Base-by-base conservation (phyloP, 2,888 invertebrate genomes). In the Eilema depressum region DNA sequence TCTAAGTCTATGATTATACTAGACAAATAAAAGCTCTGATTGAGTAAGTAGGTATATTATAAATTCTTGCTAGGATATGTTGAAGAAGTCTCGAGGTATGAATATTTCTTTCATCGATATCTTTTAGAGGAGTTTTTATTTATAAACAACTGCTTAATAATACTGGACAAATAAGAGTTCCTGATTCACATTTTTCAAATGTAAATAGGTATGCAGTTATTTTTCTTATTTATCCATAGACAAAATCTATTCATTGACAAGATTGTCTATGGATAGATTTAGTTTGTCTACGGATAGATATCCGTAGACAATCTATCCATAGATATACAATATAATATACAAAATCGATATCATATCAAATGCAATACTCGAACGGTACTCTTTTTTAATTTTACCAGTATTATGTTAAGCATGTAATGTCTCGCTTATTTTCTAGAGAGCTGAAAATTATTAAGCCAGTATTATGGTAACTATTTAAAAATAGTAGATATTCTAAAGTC, bases 21-120 rank as follows among this genome's bases (percentile, higher is more conserved):
- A 78, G 77, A 81, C 79, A 83, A 84, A 78, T 82, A 79, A 82
- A 82, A 83, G 84, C 84, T 82, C 80, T 74, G 82, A 75, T 79
- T 74, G 72, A 61, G n/a, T 60, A 61, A 28, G 28, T 61, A 61
- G 1, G 20, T 61, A 59, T 59, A 57, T 57, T 68, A 75, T 83
- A 83, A 82, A 82, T 82, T 82, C 84, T 77, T 80, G 68, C 69
- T 74, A 77, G 70, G 80, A 84, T 82, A 83, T 83, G 79, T 82
- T 65, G 69, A 17, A 74, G 73, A 77, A 56, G 57, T 75, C 68
- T 72, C 33, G 71, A 77, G 70, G 73, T 82, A 71, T 68, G 69
- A 71, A 70, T 72, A 83, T 68, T 79, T 68, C 25, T 66, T 71
- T 75, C 23, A 62, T 62, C 65, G 60, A 68, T 75, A 73, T 68